Conservation (phyloP, 2,888 invertebrate species). For the Bombylius major region DNA sequence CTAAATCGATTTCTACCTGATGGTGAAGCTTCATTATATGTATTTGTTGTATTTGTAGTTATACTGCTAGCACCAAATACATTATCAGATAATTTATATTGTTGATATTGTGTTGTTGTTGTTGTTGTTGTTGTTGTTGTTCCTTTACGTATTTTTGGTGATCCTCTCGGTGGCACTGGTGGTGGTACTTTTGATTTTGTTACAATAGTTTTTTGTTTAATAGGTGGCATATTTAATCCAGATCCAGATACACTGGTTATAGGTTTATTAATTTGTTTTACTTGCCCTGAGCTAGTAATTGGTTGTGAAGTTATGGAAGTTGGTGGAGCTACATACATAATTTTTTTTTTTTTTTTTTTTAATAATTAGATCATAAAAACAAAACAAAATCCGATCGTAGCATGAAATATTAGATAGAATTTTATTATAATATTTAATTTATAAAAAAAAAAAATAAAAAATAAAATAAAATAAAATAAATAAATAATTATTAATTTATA, state of each 20-base stretch:
- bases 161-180: constrained; percentile 76
- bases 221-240: constrained; percentile 27
- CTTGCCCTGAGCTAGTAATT: constrained; percentile 40
- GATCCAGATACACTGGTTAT: constrained; percentile 16
- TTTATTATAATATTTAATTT: too few species aligned
- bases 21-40: constrained; percentile 11
- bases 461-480: too few species aligned
- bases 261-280: constrained; percentile 32
- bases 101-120: constrained; percentile 2
- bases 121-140: neutral
- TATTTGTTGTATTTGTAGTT: neutral
- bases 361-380: neutral
- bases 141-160: constrained; percentile 48
- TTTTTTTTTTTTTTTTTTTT: too few species aligned
- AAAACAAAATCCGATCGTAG: neutral
- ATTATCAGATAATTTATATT: neutral
- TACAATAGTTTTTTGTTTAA: constrained; percentile 49
- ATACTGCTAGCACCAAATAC: neutral
- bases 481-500: too few species aligned
- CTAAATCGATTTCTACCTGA: constrained; percentile 12
- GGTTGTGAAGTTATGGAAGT: constrained; percentile 36
- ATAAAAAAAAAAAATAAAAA: too few species aligned
- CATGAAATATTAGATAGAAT: too few species aligned
- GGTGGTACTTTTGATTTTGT: constrained; percentile 68
- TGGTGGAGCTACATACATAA: neutral